phyloP scores from a whole-genome alignment of 2,888 invertebrate species.

The Hypena proboscidalis region DNA sequence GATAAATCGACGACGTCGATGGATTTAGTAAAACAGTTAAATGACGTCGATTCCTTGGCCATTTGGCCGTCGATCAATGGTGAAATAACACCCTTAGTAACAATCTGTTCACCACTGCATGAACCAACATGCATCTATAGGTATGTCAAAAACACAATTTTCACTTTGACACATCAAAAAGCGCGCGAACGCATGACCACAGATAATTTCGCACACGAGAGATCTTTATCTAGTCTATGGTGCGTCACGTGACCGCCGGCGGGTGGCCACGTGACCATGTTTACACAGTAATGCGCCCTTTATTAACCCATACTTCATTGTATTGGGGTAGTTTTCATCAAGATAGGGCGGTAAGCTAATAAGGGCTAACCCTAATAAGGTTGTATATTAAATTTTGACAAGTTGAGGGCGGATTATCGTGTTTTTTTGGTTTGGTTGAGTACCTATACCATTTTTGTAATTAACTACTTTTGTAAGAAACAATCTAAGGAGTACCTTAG shows the following conservation, averaged over 20 bases:
- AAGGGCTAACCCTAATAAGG: conserved; percentile 45
- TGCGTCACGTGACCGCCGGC: conserved; percentile 65
- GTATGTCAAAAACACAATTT: conserved; percentile 29
- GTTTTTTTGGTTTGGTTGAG: conserved; percentile 9
- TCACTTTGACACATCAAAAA: conserved; percentile 55
- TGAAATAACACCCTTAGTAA: too few relatives aligned
- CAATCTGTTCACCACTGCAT: too few relatives aligned
- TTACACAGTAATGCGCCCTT: conserved; percentile 68
- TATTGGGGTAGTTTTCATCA: conserved; percentile 42
- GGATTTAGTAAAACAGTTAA: too few relatives aligned
- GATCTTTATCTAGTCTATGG: conserved; percentile 68
- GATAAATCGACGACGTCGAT: too few relatives aligned
- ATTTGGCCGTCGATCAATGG: too few relatives aligned
- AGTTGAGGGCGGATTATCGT: conserved; percentile 4
- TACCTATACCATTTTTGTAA: not conserved
- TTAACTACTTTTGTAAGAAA: too few relatives aligned
- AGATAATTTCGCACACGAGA: conserved; percentile 76
- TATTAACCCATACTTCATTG: conserved; percentile 61
- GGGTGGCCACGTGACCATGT: conserved; percentile 73
- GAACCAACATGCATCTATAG: too few relatives aligned
- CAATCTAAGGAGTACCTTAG: too few relatives aligned
- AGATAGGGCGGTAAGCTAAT: conserved; percentile 48
- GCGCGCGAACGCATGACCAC: conserved; percentile 54
- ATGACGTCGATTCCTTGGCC: too few relatives aligned
- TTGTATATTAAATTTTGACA: conserved; percentile 45